Conservation (phyloP, 2,888 invertebrate genomes). For the Zygogramma bicolorata region DNA sequence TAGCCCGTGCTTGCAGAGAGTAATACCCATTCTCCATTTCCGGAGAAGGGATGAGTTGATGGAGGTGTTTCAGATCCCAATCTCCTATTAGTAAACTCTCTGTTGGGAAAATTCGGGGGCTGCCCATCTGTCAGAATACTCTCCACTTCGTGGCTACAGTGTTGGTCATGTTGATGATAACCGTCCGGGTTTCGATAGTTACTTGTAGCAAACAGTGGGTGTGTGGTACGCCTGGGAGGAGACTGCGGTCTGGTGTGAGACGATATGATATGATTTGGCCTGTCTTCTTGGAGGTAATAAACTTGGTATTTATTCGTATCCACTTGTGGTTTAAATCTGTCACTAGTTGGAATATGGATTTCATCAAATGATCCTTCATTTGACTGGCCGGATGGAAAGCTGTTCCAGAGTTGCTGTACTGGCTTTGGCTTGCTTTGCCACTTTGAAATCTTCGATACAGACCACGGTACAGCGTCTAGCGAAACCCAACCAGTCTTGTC, state of each 20-base stretch:
- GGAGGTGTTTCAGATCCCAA: conserved; percentile 65
- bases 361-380: background rate
- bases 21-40: conserved; percentile 83
- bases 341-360: conserved; percentile 10
- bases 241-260: conserved; percentile 40
- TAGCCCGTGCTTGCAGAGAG: conserved; percentile 84
- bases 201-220: conserved; percentile 42
- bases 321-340: conserved; percentile 23
- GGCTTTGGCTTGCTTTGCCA: conserved; percentile 77
- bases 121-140: conserved; percentile 69
- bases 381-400: conserved; percentile 12
- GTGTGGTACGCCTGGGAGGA: conserved; percentile 56
- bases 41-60: conserved; percentile 72
- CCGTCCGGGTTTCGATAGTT: background rate
- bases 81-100: conserved; percentile 31
- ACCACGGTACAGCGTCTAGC: conserved; percentile 83
- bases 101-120: conserved; percentile 69
- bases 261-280: conserved; percentile 36
- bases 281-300: conserved; percentile 64
- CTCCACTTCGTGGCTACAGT: conserved; percentile 45
- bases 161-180: conserved; percentile 41
- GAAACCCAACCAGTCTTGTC: conserved; percentile 84
- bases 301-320: conserved; percentile 56
- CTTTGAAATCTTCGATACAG: conserved; percentile 82
- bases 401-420: conserved; percentile 55